Conservation (phyloP, 2,888 invertebrate species). For the Helleia helle region DNA sequence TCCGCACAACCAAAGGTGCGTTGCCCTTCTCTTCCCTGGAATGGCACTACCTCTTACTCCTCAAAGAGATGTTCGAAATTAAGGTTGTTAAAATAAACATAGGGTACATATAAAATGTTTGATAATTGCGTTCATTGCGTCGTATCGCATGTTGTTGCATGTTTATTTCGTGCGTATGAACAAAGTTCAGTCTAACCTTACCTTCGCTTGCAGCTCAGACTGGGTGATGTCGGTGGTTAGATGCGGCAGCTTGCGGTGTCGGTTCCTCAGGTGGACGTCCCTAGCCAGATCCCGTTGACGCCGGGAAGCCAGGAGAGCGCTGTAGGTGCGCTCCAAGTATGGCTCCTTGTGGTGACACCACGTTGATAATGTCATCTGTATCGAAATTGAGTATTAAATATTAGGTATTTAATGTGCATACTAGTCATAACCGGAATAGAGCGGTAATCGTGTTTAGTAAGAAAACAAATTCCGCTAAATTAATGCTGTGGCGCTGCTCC, state of each 20-base stretch:
- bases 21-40: no score
- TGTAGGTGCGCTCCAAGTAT: constrained; percentile 33
- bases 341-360: constrained; percentile 47
- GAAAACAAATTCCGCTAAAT: no score
- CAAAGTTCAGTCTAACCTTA: constrained; percentile 49
- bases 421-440: no score
- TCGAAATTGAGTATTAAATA: no score
- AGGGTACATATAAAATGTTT: no score
- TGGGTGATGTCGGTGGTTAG: constrained; percentile 57
- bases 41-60: no score
- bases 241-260: constrained; percentile 39
- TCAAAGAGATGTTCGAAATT: no score
- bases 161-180: constrained; percentile 4
- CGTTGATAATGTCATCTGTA: constrained; percentile 52
- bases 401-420: no score
- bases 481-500: no score
- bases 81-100: no score
- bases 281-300: constrained; percentile 25
- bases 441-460: no score
- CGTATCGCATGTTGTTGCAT: background rate
- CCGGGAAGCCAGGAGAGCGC: constrained; percentile 41
- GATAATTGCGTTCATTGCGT: background rate
- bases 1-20: no score
- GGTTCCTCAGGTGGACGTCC: constrained; percentile 19
- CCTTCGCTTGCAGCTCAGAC: constrained; percentile 61